A percentile compares a stretch with the other conserved stretches of the same genome.
phyloP scores from a whole-genome alignment of 2,113 vertebrate species.

The Thymallus thymallus region DNA sequence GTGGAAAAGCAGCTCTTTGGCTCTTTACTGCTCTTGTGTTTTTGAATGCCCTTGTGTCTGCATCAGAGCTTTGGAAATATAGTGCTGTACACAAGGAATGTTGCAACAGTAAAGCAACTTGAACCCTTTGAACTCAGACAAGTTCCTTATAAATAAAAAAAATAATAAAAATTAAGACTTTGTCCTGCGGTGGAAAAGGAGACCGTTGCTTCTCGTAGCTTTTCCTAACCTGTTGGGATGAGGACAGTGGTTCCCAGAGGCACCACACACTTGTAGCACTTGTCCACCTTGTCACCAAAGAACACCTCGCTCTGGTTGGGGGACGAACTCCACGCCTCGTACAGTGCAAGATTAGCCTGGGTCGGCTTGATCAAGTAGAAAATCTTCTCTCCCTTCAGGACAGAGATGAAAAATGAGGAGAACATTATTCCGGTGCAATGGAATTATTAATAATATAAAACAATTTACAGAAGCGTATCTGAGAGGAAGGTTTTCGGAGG shows the following conservation, averaged over 20 bases:
- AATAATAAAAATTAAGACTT: too few relatives aligned
- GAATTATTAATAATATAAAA: neutral
- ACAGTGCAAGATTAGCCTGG: constrained; percentile 83
- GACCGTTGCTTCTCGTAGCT: neutral
- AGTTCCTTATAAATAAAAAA: too few relatives aligned
- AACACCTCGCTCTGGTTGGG: constrained; percentile 88
- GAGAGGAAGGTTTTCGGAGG: too few relatives aligned
- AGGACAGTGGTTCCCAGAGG: constrained; percentile 87
- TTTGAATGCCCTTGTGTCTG: neutral
- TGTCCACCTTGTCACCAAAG: constrained; percentile 88
- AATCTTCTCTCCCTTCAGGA: constrained; percentile 84
- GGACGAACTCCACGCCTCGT: constrained; percentile 89
- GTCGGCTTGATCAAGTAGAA: constrained; percentile 91
- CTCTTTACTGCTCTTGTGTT: neutral
- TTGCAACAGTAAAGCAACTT: neutral
- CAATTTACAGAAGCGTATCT: too few relatives aligned
- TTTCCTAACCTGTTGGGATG: constrained; percentile 84
- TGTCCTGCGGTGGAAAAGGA: neutral
- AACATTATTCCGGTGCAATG: neutral
- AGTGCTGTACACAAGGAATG: neutral
- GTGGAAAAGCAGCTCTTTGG: constrained; percentile 30
- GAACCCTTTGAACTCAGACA: neutral
- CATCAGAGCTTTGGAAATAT: neutral
- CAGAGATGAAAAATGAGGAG: constrained; percentile 7
- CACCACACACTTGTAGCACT: constrained; percentile 87